These are phyloP conservation scores for Psix sp. DNA, from an alignment of 1,140 invertebrate species.

Conservation along the genomic window DNA sequence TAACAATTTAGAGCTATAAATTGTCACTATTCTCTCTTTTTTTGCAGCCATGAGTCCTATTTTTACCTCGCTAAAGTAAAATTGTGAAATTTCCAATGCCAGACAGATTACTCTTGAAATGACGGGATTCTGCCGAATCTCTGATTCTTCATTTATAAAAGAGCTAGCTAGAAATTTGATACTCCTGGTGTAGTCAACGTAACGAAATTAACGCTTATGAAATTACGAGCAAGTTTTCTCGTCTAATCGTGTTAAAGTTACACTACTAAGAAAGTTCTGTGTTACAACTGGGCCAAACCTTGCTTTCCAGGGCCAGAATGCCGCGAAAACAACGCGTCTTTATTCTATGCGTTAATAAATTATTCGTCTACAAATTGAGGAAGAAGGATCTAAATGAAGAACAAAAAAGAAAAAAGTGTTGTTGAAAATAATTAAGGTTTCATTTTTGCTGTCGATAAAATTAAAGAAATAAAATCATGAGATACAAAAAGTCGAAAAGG, in stretches of 20 bases:
- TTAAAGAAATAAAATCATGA: background rate
- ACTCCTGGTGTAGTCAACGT: conserved; percentile 46
- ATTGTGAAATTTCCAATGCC: background rate
- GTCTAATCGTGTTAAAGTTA: conserved; percentile 56
- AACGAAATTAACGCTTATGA: conserved; percentile 54
- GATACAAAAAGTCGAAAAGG: background rate
- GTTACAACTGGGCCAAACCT: conserved; percentile 14
- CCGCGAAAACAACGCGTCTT: conserved; percentile 19
- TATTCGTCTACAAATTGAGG: too few species aligned
- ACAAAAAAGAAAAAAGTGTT: too few species aligned
- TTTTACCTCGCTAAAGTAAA: too few species aligned
- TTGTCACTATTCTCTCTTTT: too few species aligned
- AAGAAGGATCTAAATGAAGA: too few species aligned
- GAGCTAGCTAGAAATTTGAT: conserved; percentile 50
- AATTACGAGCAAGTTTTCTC: conserved; percentile 58
- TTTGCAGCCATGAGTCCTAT: too few species aligned
- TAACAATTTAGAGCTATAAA: too few species aligned
- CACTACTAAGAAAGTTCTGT: conserved; percentile 47
- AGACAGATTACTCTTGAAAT: background rate
- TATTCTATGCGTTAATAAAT: conserved; percentile 28
- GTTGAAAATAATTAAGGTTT: too few species aligned
- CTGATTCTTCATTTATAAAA: conserved; percentile 24
- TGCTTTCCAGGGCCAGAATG: conserved; percentile 2
- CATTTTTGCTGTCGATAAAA: background rate
- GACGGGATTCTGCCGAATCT: background rate